Evolutionary conservation across 2,113 vertebrate genomes (phyloP), one percentile per base, ranked within the genome.

Genomic region (Hassar affinis): DNA sequence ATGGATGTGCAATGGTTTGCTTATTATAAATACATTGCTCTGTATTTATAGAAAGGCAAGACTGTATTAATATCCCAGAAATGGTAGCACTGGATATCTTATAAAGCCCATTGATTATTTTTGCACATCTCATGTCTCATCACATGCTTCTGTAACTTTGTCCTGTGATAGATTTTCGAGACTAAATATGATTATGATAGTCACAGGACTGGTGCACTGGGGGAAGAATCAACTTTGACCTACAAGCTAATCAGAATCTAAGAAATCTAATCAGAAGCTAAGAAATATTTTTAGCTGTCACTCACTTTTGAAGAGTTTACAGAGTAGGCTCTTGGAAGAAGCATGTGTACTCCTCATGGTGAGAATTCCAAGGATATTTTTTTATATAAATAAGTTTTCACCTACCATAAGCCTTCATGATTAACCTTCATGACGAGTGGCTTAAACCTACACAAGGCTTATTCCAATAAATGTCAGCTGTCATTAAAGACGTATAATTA

Each of bases 21-120:
- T 87, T 83, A 86, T 89, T 91, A 92, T 92, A 90, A 92, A 91
- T 88, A 85, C 68, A 81, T 84, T 84, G 62, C 51, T 14, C n/a
- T 88, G 84, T 91, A 91, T 93, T 92, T 90, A 90, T 92, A 92
- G 89, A 76, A 62, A 62, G 80, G 82, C 62, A 59, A 61, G 78
- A 84, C 86, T 84, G 76, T 89, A 86, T 85, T 89, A 86, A 86
- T 86, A 88, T 83, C 86, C 33, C 57, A 88, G 81, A 85, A 83
- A 85, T 84, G 61, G 62, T 47, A 72, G n/a, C 69, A 49, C 38
- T 66, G 62, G 27, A 84, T 86, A 82, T 83, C 80, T 69, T 30
- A 30, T 71, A 30, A 45, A 79, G 75, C 75, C 75, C 56, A 82
- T 80, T 81, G 61, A 87, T 88, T 85, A 84, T 82, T 81, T 86